These are phyloP conservation scores for Flabesymbios commensalis DNA, from an alignment of 2,888 invertebrate species.

Conservation along the genomic window DNA sequence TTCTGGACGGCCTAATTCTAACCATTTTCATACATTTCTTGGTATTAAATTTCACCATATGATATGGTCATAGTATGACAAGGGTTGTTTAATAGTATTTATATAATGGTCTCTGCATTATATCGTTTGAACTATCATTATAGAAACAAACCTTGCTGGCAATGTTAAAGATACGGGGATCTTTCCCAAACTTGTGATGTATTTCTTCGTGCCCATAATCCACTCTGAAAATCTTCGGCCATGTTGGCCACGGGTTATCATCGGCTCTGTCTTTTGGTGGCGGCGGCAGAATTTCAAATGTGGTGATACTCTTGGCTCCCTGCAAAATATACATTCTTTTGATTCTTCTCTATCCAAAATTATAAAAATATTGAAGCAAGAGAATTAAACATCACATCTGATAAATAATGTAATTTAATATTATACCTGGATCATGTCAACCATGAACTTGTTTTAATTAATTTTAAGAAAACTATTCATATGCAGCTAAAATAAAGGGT, in stretches of 20 bases:
- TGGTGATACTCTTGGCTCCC: conserved; percentile 89
- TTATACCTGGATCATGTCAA: too few species aligned
- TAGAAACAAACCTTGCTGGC: conserved; percentile 74
- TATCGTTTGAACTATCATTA: too few species aligned
- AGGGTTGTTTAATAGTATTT: too few species aligned
- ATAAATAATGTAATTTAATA: neutral
- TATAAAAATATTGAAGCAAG: neutral
- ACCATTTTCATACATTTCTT: too few species aligned
- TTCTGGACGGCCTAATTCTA: too few species aligned
- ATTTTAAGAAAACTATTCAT: too few species aligned
- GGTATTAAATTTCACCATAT: too few species aligned
- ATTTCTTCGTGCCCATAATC: conserved; percentile 99
- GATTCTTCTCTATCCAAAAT: neutral
- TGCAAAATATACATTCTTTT: conserved; percentile 60
- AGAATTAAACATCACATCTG: neutral
- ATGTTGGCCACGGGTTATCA: conserved; percentile 99
- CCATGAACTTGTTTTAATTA: too few species aligned
- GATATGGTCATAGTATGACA: too few species aligned
- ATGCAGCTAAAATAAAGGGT: too few species aligned
- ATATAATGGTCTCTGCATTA: too few species aligned
- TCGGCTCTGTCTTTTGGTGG: conserved; percentile 79
- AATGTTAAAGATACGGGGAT: conserved; percentile 91
- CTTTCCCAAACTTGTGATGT: conserved; percentile 69
- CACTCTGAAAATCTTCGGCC: conserved; percentile 92
- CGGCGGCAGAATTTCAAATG: conserved; percentile 95